A percentile compares a stretch with the other conserved stretches of the same genome.
Conservation (phyloP, 2,888 invertebrate genomes). For the Meliscaeva auricollis region DNA sequence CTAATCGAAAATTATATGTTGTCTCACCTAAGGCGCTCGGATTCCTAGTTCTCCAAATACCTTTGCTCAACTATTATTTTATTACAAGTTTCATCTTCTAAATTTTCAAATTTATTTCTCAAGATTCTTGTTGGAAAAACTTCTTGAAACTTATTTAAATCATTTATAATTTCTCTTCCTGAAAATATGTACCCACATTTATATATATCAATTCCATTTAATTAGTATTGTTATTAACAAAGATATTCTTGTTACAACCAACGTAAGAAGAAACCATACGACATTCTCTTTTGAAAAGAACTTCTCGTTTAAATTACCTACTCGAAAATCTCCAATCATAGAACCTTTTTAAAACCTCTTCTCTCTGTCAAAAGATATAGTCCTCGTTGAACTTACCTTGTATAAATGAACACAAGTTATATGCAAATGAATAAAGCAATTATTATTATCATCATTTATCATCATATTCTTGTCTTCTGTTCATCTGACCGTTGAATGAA, state of each 20-base stretch:
- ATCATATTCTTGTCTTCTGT: conserved; percentile 11
- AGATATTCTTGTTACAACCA: conserved; percentile 4
- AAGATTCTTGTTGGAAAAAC: too few species aligned
- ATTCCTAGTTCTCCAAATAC: too few species aligned
- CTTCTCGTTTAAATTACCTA: not conserved
- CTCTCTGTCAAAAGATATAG: not conserved
- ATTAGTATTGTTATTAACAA: conserved; percentile 39
- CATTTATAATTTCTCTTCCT: too few species aligned
- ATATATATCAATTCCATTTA: conserved; percentile 19
- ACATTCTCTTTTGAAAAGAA: not conserved
- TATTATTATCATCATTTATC: conserved; percentile 32
- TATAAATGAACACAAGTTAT: conserved; percentile 45
- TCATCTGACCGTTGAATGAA: conserved; percentile 37
- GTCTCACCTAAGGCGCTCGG: too few species aligned
- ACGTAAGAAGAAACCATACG: conserved; percentile 22
- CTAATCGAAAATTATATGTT: too few species aligned
- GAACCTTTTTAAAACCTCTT: conserved; percentile 3
- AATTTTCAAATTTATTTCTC: too few species aligned
- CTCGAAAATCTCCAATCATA: not conserved
- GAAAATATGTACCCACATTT: too few species aligned
- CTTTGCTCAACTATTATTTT: too few species aligned
- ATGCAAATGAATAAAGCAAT: conserved; percentile 53
- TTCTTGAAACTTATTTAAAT: too few species aligned
- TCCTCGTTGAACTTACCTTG: not conserved
- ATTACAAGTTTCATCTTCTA: too few species aligned